Evolutionary conservation across 2,888 invertebrate genomes (phyloP).

Genomic region (Cinara cedri): DNA sequence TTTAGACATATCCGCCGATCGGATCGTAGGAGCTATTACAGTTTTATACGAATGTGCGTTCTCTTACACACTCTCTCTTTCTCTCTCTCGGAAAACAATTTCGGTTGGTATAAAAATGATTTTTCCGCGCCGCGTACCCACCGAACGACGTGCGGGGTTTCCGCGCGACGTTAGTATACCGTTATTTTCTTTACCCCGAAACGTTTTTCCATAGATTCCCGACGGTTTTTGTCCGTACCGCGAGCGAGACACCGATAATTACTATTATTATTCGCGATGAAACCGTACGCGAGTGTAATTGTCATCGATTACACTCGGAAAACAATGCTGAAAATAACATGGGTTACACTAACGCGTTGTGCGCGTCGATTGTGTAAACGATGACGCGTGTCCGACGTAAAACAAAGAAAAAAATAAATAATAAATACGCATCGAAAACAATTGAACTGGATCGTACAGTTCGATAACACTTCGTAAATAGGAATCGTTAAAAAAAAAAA

Average conservation of each 20-base stretch:
- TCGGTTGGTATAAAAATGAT: background rate
- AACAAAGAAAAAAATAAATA: conserved; percentile 18
- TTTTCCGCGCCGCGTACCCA: no score
- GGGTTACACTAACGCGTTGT: background rate
- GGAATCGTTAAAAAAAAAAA: conserved; percentile 22
- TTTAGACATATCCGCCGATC: background rate
- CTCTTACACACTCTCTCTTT: no score
- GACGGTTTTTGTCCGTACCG: no score
- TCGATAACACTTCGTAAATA: conserved; percentile 29
- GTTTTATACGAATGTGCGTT: no score
- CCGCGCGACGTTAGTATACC: no score
- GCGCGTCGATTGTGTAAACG: background rate
- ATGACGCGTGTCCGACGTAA: conserved; percentile 3
- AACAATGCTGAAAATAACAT: background rate
- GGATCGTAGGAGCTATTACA: no score
- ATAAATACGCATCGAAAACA: conserved; percentile 46
- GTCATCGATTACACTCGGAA: background rate
- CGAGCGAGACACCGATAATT: no score
- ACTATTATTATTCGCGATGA: no score
- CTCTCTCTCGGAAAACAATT: background rate
- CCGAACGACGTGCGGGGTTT: no score
- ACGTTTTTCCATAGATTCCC: no score
- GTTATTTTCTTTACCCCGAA: no score
- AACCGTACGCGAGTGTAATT: background rate
- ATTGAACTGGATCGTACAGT: conserved; percentile 24